Evolutionary conservation across 2,888 invertebrate species (phyloP).

Genomic region (Rhaphigaster nebulosa): DNA sequence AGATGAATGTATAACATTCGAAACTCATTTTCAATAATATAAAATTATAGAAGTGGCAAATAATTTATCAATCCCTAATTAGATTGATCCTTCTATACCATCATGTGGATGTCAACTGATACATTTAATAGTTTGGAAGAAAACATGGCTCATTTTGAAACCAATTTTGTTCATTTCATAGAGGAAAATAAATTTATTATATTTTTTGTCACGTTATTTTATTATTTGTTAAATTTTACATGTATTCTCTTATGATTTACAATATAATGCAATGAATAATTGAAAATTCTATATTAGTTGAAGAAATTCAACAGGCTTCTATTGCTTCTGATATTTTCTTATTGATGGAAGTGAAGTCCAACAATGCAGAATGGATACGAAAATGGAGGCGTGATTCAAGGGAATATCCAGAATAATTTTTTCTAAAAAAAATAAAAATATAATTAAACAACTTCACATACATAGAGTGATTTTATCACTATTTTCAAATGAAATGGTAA

Average conservation of each 20-base stretch:
- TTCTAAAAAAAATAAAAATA: conserved; percentile 74
- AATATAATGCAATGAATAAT: not conserved
- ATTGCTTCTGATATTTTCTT: conserved; percentile 28
- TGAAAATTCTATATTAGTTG: not conserved
- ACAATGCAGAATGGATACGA: conserved; percentile 82
- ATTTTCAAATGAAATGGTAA: too few relatives aligned
- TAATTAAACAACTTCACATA: conserved; percentile 41
- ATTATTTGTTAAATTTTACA: not conserved
- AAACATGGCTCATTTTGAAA: too few relatives aligned
- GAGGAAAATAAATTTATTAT: not conserved
- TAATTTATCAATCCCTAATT: too few relatives aligned
- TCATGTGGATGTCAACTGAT: too few relatives aligned
- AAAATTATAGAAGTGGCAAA: too few relatives aligned
- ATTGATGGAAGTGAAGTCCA: conserved; percentile 63
- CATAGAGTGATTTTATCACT: not conserved
- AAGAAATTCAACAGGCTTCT: not conserved
- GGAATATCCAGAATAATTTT: conserved; percentile 88
- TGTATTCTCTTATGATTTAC: not conserved
- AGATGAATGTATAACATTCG: too few relatives aligned
- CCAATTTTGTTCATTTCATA: not conserved
- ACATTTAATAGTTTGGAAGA: not conserved
- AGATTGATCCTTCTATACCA: too few relatives aligned
- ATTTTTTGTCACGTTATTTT: not conserved
- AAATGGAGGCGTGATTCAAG: conserved; percentile 92
- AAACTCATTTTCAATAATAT: too few relatives aligned